These are phyloP conservation scores for Holothuria scabra DNA, from an alignment of 53 echinoderm and acorn worm genomes.

Conservation along the genomic window DNA sequence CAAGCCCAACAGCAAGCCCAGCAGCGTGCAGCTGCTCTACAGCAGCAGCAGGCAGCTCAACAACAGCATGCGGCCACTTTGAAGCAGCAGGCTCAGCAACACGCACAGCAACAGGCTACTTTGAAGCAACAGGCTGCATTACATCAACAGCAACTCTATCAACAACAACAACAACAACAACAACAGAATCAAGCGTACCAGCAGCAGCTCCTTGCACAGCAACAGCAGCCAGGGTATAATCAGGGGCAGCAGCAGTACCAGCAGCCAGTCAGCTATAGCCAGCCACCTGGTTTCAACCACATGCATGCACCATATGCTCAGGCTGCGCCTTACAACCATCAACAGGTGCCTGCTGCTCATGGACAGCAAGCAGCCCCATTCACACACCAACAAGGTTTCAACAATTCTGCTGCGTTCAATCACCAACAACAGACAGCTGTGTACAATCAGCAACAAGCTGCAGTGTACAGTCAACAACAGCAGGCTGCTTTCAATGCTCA, in stretches of 20 bases:
- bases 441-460: conserved; percentile 14
- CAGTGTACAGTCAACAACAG: conserved; percentile 30
- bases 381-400: conserved; percentile 29
- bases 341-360: background rate
- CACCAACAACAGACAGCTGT: background rate
- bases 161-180: conserved; percentile 62
- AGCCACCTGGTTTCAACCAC: conserved; percentile 29
- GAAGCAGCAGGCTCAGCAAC: conserved; percentile 61
- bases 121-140: conserved; percentile 68
- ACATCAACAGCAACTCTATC: conserved; percentile 63
- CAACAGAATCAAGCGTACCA: conserved; percentile 60
- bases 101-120: conserved; percentile 58
- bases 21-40: conserved; percentile 24
- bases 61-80: conserved; percentile 33
- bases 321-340: conserved; percentile 9
- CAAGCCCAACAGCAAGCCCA: conserved; percentile 14
- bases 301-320: background rate
- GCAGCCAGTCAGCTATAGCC: conserved; percentile 3
- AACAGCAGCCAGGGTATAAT: conserved; percentile 26
- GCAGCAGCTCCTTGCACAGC: conserved; percentile 57
- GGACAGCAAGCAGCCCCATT: background rate
- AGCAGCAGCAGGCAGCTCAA: conserved; percentile 36
- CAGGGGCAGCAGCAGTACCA: conserved; percentile 17
- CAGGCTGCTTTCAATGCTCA: conserved; percentile 14
- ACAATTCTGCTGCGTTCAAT: conserved; percentile 4